These are phyloP conservation scores for Aporophyla nigra DNA, from an alignment of 2,888 invertebrate genomes.

Conservation along the genomic window DNA sequence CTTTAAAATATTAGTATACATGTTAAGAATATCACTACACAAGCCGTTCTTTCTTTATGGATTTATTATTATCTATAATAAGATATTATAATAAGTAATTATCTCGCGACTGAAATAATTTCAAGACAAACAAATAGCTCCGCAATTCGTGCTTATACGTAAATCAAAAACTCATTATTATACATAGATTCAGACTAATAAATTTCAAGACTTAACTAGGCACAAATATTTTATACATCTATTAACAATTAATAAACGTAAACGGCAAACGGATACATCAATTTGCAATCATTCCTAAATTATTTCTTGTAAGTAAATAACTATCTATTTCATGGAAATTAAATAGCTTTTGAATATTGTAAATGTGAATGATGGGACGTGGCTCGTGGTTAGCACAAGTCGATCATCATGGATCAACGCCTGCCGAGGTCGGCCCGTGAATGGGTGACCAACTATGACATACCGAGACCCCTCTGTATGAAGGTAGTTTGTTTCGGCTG, in stretches of 20 bases:
- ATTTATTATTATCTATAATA: too few species aligned
- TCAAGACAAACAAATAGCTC: not conserved
- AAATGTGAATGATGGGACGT: not conserved
- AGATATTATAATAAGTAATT: too few species aligned
- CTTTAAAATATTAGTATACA: too few species aligned
- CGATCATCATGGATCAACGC: not conserved
- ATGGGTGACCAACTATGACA: too few species aligned
- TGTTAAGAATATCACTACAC: too few species aligned
- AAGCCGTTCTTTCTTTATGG: too few species aligned
- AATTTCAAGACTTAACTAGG: conserved; percentile 1
- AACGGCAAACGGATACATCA: conserved; percentile 39
- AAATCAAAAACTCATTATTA: conserved; percentile 25
- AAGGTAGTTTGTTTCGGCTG: too few species aligned
- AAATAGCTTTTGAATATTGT: conserved; percentile 13
- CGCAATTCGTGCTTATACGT: not conserved
- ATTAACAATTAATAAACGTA: conserved; percentile 44
- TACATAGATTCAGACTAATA: conserved; percentile 28
- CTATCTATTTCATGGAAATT: not conserved
- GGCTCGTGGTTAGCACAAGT: not conserved
- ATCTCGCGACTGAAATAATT: not conserved
- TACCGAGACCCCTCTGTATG: too few species aligned
- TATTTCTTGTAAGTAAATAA: conserved; percentile 17
- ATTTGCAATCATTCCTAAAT: conserved; percentile 26
- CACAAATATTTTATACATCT: conserved; percentile 19
- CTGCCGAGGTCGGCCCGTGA: not conserved